Evolutionary conservation across 2,113 vertebrate species (phyloP).

Genomic region (Sturnus vulgaris): DNA sequence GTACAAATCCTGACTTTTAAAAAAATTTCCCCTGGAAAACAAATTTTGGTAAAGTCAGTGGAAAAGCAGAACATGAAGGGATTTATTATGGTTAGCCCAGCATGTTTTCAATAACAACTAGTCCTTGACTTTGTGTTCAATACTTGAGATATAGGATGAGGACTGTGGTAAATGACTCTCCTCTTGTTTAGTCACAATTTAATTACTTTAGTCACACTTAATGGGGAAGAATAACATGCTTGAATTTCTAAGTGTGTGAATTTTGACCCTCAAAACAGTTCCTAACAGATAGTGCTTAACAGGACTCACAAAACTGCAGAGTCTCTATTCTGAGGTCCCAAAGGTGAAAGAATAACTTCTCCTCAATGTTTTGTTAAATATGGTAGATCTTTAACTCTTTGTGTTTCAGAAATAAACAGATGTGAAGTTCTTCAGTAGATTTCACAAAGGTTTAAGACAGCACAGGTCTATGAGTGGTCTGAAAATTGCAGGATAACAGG

Average conservation of each 20-base stretch:
- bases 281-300: neutral
- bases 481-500: neutral
- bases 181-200: neutral
- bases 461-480: neutral
- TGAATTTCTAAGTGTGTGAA: neutral
- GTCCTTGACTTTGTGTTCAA: neutral
- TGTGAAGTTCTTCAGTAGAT: neutral
- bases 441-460: neutral
- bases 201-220: neutral
- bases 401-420: neutral
- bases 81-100: neutral
- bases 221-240: neutral
- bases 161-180: neutral
- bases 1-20: neutral
- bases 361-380: neutral
- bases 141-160: neutral
- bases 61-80: neutral
- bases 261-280: neutral
- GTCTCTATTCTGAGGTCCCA: neutral
- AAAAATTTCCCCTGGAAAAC: neutral
- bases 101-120: neutral
- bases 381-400: accelerated
- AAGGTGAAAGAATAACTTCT: neutral
- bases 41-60: neutral
- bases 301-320: neutral